These are phyloP conservation scores for Brotula barbata DNA, from an alignment of 2,797 vertebrate genomes.

Conservation along the genomic window DNA sequence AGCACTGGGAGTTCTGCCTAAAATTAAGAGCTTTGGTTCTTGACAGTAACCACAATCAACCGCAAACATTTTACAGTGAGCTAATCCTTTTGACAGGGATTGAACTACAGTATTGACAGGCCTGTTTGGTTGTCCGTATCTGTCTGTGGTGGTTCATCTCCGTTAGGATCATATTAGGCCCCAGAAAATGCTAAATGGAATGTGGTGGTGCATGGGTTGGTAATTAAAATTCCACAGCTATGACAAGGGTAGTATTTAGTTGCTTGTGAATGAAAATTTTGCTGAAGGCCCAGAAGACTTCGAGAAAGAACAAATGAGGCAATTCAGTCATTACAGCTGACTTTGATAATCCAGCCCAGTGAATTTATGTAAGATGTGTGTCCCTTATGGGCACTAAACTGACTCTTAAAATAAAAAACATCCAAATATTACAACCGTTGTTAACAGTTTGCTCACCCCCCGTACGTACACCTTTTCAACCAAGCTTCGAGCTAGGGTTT, in stretches of 20 bases:
- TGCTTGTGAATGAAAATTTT: constrained; percentile 59
- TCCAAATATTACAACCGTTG: not conserved
- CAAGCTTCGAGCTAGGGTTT: not conserved
- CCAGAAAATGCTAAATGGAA: constrained; percentile 64
- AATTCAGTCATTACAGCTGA: constrained; percentile 3
- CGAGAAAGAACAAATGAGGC: constrained; percentile 31
- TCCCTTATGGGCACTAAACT: not conserved
- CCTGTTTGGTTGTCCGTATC: too few relatives aligned
- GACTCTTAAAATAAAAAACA: not conserved
- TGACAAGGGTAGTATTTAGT: constrained; percentile 70
- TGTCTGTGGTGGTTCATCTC: too few relatives aligned
- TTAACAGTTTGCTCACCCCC: too few relatives aligned
- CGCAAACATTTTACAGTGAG: constrained; percentile 44
- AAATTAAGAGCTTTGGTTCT: constrained; percentile 36
- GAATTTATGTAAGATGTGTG: too few relatives aligned
- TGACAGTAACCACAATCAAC: constrained; percentile 48
- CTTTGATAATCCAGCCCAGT: too few relatives aligned
- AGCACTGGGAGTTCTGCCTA: constrained; percentile 20
- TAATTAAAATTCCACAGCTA: constrained; percentile 74
- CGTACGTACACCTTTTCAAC: not conserved
- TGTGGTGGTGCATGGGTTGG: constrained; percentile 55
- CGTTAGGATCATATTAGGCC: constrained; percentile 59
- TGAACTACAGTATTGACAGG: constrained; percentile 51
- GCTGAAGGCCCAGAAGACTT: constrained; percentile 42
- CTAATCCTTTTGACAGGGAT: constrained; percentile 49